phyloP scores from a whole-genome alignment of 2,113 vertebrate species.

The Tretioscincus oriximinensis region DNA sequence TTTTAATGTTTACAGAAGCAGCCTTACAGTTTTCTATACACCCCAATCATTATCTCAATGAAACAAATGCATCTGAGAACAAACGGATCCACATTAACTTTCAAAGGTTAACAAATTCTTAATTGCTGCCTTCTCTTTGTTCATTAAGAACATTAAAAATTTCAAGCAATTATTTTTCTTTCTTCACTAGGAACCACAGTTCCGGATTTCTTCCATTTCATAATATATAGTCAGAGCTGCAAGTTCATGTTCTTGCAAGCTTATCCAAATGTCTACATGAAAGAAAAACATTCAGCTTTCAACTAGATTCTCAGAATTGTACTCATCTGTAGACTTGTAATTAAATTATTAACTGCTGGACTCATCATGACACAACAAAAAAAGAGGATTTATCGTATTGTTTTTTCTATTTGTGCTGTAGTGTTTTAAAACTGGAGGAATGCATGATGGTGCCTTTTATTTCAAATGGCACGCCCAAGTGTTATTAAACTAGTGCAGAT shows the following conservation, averaged over 20 bases:
- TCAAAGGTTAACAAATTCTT: neutral
- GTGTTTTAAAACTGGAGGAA: neutral
- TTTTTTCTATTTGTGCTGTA: neutral
- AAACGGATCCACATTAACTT: neutral
- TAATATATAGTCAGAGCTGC: slow-evolving; percentile 1
- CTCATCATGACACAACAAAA: slow-evolving; percentile 20
- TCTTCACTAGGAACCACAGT: slow-evolving; percentile 30
- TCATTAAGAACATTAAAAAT: slow-evolving; percentile 20
- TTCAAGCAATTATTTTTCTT: neutral
- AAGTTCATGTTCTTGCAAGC: slow-evolving; percentile 26
- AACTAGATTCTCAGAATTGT: neutral
- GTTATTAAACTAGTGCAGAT: neutral
- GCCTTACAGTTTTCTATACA: too few relatives aligned
- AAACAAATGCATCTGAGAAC: neutral
- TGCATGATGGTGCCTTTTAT: neutral
- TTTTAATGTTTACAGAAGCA: neutral
- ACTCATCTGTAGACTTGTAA: slow-evolving; percentile 27
- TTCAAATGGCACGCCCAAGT: neutral
- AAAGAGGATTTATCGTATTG: neutral
- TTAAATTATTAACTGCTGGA: slow-evolving; percentile 23
- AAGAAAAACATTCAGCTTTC: slow-evolving; percentile 30
- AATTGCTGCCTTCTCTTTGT: slow-evolving; percentile 37
- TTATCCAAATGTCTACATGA: slow-evolving; percentile 20
- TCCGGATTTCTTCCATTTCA: slow-evolving; percentile 28
- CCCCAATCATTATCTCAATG: neutral